A percentile compares a stretch with the other conserved stretches of the same genome.
Conservation (phyloP, 2,797 vertebrate species). For the Notolabrus celidotus region DNA sequence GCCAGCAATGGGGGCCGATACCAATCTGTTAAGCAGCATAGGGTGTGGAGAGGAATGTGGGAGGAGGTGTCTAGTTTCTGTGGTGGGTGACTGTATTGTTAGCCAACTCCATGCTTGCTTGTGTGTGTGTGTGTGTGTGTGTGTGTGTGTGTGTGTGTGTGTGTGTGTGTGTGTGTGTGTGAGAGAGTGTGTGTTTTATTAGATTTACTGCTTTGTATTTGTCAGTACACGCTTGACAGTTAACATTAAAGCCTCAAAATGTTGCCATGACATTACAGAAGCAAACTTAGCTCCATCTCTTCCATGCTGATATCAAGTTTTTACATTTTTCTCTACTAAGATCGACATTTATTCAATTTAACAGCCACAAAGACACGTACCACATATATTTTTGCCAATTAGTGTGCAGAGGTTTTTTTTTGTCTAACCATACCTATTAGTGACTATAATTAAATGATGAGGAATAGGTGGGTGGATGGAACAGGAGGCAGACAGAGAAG, state of each 20-base stretch:
- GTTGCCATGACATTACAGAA: slow-evolving; percentile 28
- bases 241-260: slow-evolving; percentile 42
- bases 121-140: slow-evolving; percentile 27
- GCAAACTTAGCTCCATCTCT: slow-evolving; percentile 30
- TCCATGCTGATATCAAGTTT: slow-evolving; percentile 31
- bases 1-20: slow-evolving; percentile 67
- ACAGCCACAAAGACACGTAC: slow-evolving; percentile 8
- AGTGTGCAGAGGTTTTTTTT: slow-evolving; percentile 51
- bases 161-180: too few relatives aligned
- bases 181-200: too few relatives aligned
- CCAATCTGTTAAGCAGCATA: slow-evolving; percentile 79
- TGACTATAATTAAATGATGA: slow-evolving; percentile 83
- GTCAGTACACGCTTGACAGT: slow-evolving; percentile 55
- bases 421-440: slow-evolving; percentile 81
- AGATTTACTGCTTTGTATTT: slow-evolving; percentile 66
- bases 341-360: slow-evolving; percentile 16
- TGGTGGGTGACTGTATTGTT: slow-evolving; percentile 64
- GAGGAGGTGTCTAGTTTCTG: slow-evolving; percentile 78
- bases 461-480: slow-evolving; percentile 82
- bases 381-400: slow-evolving; percentile 42
- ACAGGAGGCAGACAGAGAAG: slow-evolving; percentile 80
- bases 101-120: slow-evolving; percentile 42
- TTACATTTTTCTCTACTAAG: slow-evolving; percentile 13
- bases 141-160: too few relatives aligned
- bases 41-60: slow-evolving; percentile 79